Evolutionary conservation across 2,113 vertebrate species (phyloP).

Genomic region (Melanerpes formicivorus): DNA sequence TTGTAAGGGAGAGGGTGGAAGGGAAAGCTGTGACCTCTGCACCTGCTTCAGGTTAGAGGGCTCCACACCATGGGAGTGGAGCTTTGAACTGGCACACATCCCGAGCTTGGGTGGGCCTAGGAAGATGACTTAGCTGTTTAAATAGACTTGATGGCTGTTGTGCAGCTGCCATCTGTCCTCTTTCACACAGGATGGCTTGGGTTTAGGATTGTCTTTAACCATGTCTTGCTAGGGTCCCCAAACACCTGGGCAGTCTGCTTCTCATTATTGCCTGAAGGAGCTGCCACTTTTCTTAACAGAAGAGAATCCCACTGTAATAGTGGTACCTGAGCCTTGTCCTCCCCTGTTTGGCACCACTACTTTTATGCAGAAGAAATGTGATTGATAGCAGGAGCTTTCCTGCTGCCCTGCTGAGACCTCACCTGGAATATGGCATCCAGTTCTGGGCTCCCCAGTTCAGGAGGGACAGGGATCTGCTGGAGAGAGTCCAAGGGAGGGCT

Average conservation of each 20-base stretch:
- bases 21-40: neutral
- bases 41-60: conserved; percentile 9
- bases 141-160: conserved; percentile 27
- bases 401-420: too few species aligned
- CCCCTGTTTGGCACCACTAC: neutral
- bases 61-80: neutral
- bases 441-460: too few species aligned
- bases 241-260: conserved; percentile 3
- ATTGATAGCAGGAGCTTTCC: neutral
- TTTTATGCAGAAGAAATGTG: neutral
- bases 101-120: neutral
- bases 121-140: conserved; percentile 7
- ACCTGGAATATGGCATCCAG: too few species aligned
- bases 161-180: conserved; percentile 58
- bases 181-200: neutral
- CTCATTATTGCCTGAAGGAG: conserved; percentile 1
- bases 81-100: neutral
- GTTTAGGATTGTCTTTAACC: neutral
- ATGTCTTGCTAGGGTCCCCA: neutral
- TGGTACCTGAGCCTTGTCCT: neutral
- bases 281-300: neutral
- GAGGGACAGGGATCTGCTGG: too few species aligned
- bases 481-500: too few species aligned
- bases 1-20: neutral
- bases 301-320: neutral